Percentiles rank a stretch among this genome's conserved stretches.
Evolutionary conservation across 2,797 vertebrate species (phyloP).

Genomic region (Smutsia temminckii): DNA sequence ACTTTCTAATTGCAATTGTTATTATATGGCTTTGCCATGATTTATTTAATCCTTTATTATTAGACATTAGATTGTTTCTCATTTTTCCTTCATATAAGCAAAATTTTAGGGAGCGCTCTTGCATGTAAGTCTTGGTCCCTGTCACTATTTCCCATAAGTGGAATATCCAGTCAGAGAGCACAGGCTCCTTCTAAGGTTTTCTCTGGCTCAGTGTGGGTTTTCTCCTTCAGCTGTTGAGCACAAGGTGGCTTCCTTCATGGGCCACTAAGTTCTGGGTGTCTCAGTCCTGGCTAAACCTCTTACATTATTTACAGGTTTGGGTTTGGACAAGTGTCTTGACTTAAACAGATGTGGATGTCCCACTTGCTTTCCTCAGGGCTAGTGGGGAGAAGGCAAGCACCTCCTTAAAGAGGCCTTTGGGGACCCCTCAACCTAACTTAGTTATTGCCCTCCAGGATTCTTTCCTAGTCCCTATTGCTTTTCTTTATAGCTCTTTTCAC

Average conservation of each 20-base stretch:
- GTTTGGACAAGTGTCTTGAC: not conserved
- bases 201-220: not conserved
- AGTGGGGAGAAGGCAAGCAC: accelerated
- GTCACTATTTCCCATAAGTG: not conserved
- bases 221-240: not conserved
- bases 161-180: not conserved
- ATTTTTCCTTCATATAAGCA: not conserved
- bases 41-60: not conserved
- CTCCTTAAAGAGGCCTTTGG: not conserved
- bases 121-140: not conserved
- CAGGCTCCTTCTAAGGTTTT: not conserved
- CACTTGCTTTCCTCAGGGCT: not conserved
- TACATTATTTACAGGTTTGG: not conserved
- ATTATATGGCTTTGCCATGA: accelerated
- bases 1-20: not conserved
- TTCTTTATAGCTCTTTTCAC: not conserved
- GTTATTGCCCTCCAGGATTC: not conserved
- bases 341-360: not conserved
- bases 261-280: not conserved
- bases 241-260: not conserved
- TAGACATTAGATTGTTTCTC: not conserved
- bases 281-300: not conserved
- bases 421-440: not conserved
- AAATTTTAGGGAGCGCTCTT: not conserved
- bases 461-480: not conserved